These are phyloP conservation scores for Columba janthina DNA, from an alignment of 2,113 vertebrate species.

Conservation along the genomic window DNA sequence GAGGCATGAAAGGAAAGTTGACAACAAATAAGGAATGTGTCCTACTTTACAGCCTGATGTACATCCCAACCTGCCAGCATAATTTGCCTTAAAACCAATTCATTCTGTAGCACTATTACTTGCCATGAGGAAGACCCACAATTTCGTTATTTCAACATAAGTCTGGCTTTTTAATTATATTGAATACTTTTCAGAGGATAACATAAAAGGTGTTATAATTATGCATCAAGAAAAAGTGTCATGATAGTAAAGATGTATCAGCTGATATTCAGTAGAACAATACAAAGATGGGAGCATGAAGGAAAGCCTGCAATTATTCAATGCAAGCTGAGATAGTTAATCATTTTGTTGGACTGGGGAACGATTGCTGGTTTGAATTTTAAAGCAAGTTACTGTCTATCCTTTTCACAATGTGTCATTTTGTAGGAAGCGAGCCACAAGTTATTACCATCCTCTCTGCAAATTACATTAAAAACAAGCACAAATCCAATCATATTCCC, in stretches of 20 bases:
- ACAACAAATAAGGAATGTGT: background rate
- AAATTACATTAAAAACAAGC: background rate
- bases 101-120: background rate
- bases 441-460: background rate
- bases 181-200: background rate
- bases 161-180: background rate
- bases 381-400: background rate
- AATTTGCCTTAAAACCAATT: background rate
- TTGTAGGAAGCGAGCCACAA: background rate
- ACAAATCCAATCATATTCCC: background rate
- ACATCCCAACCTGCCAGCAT: background rate
- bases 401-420: background rate
- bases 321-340: background rate
- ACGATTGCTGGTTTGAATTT: background rate
- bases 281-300: background rate
- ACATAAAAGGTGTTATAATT: background rate
- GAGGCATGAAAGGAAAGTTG: background rate
- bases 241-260: background rate
- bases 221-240: background rate
- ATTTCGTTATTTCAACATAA: background rate
- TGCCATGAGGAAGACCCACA: background rate
- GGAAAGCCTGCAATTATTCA: constrained; percentile 39
- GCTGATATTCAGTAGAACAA: background rate
- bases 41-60: background rate
- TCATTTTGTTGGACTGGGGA: background rate